Conservation (phyloP, 2,113 vertebrate species). For the Atractosteus spatula region DNA sequence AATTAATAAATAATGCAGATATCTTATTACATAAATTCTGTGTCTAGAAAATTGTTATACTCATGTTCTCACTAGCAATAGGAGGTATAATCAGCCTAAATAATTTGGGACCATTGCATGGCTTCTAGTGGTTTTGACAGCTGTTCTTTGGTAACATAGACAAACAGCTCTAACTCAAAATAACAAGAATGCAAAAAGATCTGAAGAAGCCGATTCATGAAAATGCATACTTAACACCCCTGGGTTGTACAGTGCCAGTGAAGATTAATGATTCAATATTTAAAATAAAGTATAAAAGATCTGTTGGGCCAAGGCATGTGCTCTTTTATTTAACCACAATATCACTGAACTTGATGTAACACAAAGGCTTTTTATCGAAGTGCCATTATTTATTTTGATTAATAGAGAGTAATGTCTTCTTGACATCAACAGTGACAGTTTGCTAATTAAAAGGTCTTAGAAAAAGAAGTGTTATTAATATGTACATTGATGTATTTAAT, state of each 20-base stretch:
- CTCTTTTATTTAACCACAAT: background rate
- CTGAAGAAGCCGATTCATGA: slow-evolving; percentile 63
- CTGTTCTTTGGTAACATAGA: slow-evolving; percentile 53
- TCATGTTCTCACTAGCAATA: slow-evolving; percentile 39
- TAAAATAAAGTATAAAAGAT: background rate
- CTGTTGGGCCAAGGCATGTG: background rate
- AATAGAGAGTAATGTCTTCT: too few species aligned
- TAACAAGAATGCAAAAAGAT: slow-evolving; percentile 40
- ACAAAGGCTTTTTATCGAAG: too few species aligned
- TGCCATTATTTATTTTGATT: too few species aligned
- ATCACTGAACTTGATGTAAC: too few species aligned
- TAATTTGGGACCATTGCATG: slow-evolving; percentile 61
- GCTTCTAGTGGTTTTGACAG: slow-evolving; percentile 62
- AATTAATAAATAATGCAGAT: background rate
- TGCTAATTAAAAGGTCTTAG: too few species aligned
- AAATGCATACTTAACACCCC: slow-evolving; percentile 49
- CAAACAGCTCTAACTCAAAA: slow-evolving; percentile 58
- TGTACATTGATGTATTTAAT: too few species aligned
- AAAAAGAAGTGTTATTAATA: too few species aligned
- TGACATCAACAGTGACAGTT: too few species aligned
- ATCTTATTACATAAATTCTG: slow-evolving; percentile 45
- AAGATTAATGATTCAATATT: too few species aligned
- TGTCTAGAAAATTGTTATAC: slow-evolving; percentile 42
- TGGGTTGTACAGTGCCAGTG: slow-evolving; percentile 45
- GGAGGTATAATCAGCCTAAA: slow-evolving; percentile 47